These are phyloP conservation scores for Lindbergichthys nudifrons DNA, from an alignment of 2,797 vertebrate genomes.

Conservation along the genomic window DNA sequence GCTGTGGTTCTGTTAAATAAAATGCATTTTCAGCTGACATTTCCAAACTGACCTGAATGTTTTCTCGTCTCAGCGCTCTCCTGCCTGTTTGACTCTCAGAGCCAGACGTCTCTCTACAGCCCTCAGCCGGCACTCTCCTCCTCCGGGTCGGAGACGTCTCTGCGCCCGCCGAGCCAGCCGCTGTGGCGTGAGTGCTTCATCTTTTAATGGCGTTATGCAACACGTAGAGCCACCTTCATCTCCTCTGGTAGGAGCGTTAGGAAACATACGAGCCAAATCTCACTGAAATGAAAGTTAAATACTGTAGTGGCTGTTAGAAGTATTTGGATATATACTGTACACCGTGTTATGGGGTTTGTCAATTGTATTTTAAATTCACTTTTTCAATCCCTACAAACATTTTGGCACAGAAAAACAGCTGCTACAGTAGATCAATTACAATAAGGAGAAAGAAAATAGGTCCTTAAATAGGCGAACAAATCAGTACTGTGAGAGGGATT, in stretches of 20 bases:
- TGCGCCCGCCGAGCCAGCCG: conserved; percentile 84
- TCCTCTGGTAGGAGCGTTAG: not conserved
- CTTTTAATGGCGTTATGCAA: not conserved
- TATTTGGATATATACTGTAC: not conserved
- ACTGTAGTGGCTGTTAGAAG: not conserved
- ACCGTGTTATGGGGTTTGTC: not conserved
- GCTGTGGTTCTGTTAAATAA: not conserved
- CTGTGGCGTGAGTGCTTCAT: conserved; percentile 91
- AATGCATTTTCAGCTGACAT: not conserved
- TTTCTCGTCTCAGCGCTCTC: conserved; percentile 75
- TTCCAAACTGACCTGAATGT: not conserved
- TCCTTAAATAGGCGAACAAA: too few species aligned
- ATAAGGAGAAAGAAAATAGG: too few species aligned
- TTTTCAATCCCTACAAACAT: too few species aligned
- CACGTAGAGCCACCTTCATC: not conserved
- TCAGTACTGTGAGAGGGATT: not conserved
- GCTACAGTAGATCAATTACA: too few species aligned
- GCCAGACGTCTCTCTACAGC: conserved; percentile 86
- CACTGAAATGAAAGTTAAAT: not conserved
- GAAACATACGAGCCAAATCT: not conserved
- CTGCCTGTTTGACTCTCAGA: conserved; percentile 91
- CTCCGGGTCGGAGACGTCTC: conserved; percentile 79
- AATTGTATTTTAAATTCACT: too few species aligned
- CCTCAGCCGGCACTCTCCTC: conserved; percentile 86
- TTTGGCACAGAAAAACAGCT: too few species aligned